Evolutionary conservation across 2,797 vertebrate genomes (phyloP).

Genomic region (Rousettus madagascariensis): DNA sequence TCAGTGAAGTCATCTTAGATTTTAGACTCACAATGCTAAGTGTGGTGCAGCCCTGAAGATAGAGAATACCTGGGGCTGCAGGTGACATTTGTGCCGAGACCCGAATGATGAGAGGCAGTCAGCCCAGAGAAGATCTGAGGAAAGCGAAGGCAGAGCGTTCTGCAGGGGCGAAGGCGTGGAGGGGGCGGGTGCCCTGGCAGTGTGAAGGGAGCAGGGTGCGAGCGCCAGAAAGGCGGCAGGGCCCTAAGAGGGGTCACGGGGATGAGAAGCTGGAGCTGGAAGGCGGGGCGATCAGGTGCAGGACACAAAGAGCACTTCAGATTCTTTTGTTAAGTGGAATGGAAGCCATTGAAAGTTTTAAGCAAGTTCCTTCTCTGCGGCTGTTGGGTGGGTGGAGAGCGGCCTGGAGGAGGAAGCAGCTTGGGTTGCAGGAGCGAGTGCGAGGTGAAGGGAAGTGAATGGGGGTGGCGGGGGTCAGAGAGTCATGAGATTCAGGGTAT

Average conservation of each 20-base stretch:
- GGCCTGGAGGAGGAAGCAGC: not conserved
- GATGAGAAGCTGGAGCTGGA: not conserved
- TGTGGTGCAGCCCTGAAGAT: too few relatives aligned
- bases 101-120: not conserved
- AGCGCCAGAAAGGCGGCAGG: rapidly evolving
- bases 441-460: not conserved
- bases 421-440: rapidly evolving
- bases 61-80: not conserved
- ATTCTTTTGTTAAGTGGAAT: not conserved
- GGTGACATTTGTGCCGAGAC: not conserved
- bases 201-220: not conserved
- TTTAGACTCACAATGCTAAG: not conserved
- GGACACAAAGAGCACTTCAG: not conserved
- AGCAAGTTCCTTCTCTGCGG: not conserved
- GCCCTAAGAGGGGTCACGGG: rapidly evolving
- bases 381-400: not conserved
- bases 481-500: too few relatives aligned
- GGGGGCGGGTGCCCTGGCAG: not conserved
- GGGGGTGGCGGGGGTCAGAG: not conserved
- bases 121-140: not conserved
- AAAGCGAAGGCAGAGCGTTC: not conserved
- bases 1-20: not conserved
- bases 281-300: not conserved
- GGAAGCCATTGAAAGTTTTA: not conserved
- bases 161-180: not conserved